These are phyloP conservation scores for Parnassius glacialis DNA, from an alignment of 2,888 invertebrate genomes.

Conservation along the genomic window DNA sequence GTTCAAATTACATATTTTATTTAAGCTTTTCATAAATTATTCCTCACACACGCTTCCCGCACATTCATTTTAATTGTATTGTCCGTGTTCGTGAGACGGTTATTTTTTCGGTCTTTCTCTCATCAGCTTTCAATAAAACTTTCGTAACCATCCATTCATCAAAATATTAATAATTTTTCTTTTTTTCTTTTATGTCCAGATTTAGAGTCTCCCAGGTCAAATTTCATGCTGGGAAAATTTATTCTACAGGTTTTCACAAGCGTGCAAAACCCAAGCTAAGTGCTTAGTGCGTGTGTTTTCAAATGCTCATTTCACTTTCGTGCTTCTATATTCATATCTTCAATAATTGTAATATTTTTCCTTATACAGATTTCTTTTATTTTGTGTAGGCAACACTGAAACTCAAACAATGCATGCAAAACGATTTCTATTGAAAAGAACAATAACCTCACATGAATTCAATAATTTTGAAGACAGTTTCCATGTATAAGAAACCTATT, in stretches of 20 bases:
- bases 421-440: conserved; percentile 38
- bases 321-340: background rate
- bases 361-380: conserved; percentile 1
- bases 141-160: background rate
- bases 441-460: conserved; percentile 40
- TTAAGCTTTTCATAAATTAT: conserved; percentile 17
- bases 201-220: conserved; percentile 45
- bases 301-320: background rate
- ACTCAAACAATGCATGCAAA: conserved; percentile 54
- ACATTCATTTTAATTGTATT: conserved; percentile 2
- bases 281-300: conserved; percentile 35
- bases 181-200: conserved; percentile 49
- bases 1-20: conserved; percentile 20
- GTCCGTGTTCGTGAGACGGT: conserved; percentile 7
- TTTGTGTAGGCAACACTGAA: conserved; percentile 40
- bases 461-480: conserved; percentile 22
- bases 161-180: background rate
- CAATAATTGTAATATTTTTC: conserved; percentile 1
- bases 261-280: conserved; percentile 62
- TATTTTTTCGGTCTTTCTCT: conserved; percentile 2
- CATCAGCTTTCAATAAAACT: background rate
- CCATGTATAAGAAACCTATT: conserved; percentile 41
- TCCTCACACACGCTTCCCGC: conserved; percentile 19
- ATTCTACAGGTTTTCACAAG: conserved; percentile 51
- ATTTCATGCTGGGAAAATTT: conserved; percentile 62